These are phyloP conservation scores for Paedocypris micromegethes DNA, from an alignment of 2,797 vertebrate species.

Conservation along the genomic window DNA sequence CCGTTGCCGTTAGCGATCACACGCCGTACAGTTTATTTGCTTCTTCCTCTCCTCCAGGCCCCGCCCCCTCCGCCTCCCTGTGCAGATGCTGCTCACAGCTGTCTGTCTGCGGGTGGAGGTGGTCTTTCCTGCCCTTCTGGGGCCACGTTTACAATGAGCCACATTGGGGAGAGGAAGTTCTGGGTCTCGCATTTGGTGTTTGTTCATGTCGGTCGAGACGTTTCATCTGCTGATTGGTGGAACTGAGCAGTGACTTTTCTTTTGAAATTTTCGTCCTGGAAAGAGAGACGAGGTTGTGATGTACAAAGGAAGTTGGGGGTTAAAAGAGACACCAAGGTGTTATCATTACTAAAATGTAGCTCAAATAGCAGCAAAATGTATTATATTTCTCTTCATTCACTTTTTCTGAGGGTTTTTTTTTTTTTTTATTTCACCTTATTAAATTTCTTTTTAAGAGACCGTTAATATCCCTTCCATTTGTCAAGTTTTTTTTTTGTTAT, in stretches of 20 bases:
- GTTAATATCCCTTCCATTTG: too few species aligned
- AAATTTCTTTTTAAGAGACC: too few species aligned
- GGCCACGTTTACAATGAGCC: slow-evolving; percentile 15
- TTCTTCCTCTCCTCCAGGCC: slow-evolving; percentile 42
- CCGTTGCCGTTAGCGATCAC: slow-evolving; percentile 70
- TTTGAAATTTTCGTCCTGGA: too few species aligned
- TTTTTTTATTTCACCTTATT: too few species aligned
- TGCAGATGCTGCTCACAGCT: slow-evolving; percentile 37
- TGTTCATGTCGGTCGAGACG: slow-evolving; percentile 66
- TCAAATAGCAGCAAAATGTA: slow-evolving; percentile 12
- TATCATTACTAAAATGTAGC: slow-evolving; percentile 19
- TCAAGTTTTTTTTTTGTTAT: too few species aligned
- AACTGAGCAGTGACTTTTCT: slow-evolving; percentile 35
- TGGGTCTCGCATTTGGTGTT: slow-evolving; percentile 69
- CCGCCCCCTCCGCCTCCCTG: slow-evolving; percentile 31
- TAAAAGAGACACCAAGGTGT: slow-evolving; percentile 39
- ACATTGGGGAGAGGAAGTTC: slow-evolving; percentile 46
- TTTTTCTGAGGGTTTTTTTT: too few species aligned
- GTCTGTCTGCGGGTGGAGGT: slow-evolving; percentile 34
- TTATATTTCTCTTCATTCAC: too few species aligned
- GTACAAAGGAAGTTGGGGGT: neutral
- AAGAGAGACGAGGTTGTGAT: too few species aligned
- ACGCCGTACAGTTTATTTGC: slow-evolving; percentile 64
- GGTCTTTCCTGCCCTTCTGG: slow-evolving; percentile 27
- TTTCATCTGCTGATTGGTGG: slow-evolving; percentile 65